Evolutionary conservation across 1,140 invertebrate genomes (phyloP), one percentile per base, ranked within the genome.

Genomic region (Saccostrea glomerata): DNA sequence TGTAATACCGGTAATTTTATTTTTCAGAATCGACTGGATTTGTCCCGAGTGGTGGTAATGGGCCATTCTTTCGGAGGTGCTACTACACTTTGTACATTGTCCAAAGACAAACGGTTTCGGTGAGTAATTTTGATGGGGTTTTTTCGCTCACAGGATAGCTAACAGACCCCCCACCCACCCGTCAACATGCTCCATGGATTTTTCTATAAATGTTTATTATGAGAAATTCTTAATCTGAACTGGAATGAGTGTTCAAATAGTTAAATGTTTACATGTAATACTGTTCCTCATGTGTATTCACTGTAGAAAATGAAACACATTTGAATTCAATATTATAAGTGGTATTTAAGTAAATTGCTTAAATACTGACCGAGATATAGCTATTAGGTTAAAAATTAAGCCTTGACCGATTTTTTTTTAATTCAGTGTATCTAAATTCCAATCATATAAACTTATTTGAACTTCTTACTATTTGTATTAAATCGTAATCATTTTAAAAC

Each of bases 21-120:
- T 17, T 60, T 96, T 11, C 93, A 96, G 94, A 95, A 95, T 30
- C 93, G 95, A 23, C 91, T 97, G 84, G 96, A 97, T 92, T 82
- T 97, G 20, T 92, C 94, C 9, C 93, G 94, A 87, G 94, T 96
- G 4, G 94, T 95, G 0, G 94, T 97, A 54, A 95, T 96, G 85
- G 97, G 97, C 0, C 97, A 97, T 94, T 97, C 96, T 2, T 97
- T 97, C 95, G 97, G 97, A 13, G 97, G 96, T 13, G 96, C 96
- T 15, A 96, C 97, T 4, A 95, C 96, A 55, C 91, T 97, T 4
- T 94, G 96, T 25, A 95, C 96, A 2, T 92, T 96, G 23, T 95
- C 95, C 0, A 94, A 93, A 86, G 96, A 96, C 88, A 90, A 92
- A 47, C 92, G 96, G 91, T 96, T 97, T 89, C 96, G 95, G 96